A percentile compares a stretch with the other conserved stretches of the same genome.
These are phyloP conservation scores for Turritopsis rubra DNA, from an alignment of 30 jellyfish, hydroid and myxozoan genomes.

Conservation along the genomic window DNA sequence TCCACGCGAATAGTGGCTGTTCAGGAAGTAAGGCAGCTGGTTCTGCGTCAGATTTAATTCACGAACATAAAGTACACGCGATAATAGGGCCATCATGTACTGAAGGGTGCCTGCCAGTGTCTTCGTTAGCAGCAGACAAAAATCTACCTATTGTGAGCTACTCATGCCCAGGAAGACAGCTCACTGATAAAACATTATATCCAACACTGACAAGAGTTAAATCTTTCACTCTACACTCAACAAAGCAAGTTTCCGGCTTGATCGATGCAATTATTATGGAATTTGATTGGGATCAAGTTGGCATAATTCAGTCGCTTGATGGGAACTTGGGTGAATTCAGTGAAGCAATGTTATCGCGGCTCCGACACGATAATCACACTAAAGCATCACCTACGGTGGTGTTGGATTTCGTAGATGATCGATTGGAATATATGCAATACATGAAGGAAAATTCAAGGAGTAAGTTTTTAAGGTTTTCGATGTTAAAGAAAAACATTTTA, in stretches of 20 bases:
- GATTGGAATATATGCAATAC: neutral
- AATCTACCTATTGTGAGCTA: slow-evolving; percentile 43
- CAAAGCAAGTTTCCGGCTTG: slow-evolving; percentile 29
- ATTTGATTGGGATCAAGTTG: slow-evolving; percentile 65
- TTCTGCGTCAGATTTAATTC: slow-evolving; percentile 27
- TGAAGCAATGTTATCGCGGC: neutral
- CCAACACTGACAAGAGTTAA: slow-evolving; percentile 69
- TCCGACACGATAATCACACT: neutral
- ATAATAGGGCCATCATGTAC: slow-evolving; percentile 74
- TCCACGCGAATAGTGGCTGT: slow-evolving; percentile 9
- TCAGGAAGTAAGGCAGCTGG: slow-evolving; percentile 1
- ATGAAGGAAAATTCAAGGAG: neutral
- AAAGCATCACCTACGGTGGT: neutral
- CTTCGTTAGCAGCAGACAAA: slow-evolving; percentile 46
- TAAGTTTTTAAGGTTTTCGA: neutral
- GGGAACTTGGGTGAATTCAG: neutral
- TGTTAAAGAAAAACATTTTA: no score
- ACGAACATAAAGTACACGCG: slow-evolving; percentile 34
- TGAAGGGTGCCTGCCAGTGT: slow-evolving; percentile 55
- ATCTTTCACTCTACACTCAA: slow-evolving; percentile 74
- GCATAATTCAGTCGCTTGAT: slow-evolving; percentile 36
- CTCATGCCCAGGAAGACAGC: slow-evolving; percentile 41
- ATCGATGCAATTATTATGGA: slow-evolving; percentile 30
- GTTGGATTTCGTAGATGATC: neutral
- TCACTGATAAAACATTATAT: slow-evolving; percentile 45